phyloP scores from a whole-genome alignment of 2,113 vertebrate species.

The Nannospalax galili region DNA sequence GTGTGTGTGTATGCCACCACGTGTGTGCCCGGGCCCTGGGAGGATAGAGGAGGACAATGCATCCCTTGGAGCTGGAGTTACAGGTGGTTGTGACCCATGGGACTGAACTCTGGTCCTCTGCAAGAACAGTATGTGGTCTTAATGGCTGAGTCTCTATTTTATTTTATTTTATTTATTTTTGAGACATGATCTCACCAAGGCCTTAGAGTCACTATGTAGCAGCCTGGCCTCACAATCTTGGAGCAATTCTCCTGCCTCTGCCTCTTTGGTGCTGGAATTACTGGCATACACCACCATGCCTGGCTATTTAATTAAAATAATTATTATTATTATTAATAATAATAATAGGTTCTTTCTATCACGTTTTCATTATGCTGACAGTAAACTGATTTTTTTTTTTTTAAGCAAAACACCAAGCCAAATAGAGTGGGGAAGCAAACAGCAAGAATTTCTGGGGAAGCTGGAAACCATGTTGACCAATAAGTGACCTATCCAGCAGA shows the following conservation, averaged over 20 bases:
- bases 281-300: not conserved
- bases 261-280: not conserved
- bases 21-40: not conserved
- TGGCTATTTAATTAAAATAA: not conserved
- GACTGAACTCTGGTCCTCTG: not conserved
- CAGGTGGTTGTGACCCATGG: not conserved
- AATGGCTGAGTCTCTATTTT: not conserved
- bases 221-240: not conserved
- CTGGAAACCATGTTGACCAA: constrained; percentile 18
- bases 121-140: not conserved
- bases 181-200: not conserved
- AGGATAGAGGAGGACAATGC: not conserved
- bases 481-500: not conserved
- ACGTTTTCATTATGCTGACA: constrained; percentile 18
- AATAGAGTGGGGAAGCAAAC: constrained; percentile 28
- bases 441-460: constrained; percentile 45
- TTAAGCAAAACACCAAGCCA: constrained; percentile 21
- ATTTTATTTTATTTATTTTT: not conserved
- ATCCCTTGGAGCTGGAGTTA: not conserved
- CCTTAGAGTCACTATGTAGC: not conserved
- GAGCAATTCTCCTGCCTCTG: not conserved
- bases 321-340: not conserved
- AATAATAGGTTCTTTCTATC: not conserved
- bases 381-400: not conserved
- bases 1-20: not conserved